Percentiles rank a stretch among this genome's conserved stretches.
Conservation (phyloP, 2,113 vertebrate genomes). For the Cygnus atratus region DNA sequence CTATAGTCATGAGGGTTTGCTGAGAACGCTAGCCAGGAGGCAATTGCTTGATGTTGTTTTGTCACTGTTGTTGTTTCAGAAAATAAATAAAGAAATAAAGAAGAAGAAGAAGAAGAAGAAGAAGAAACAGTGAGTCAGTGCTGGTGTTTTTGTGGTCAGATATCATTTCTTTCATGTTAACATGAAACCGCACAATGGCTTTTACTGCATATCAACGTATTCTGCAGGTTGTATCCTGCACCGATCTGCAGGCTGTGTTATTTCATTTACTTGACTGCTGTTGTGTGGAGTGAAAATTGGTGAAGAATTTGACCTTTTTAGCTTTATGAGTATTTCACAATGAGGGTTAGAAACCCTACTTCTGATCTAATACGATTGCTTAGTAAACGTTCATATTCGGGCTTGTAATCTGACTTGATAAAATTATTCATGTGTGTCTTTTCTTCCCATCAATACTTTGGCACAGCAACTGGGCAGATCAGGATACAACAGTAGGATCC, state of each 20-base stretch:
- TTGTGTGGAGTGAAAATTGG: neutral
- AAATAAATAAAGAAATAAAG: neutral
- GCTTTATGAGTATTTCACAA: neutral
- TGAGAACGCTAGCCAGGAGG: neutral
- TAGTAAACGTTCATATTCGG: neutral
- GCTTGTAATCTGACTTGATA: neutral
- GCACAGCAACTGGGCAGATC: neutral
- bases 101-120: neutral
- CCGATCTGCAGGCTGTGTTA: neutral
- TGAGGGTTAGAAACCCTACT: neutral
- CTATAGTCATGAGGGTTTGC: slow-evolving; percentile 30
- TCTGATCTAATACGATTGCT: neutral
- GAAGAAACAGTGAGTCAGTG: neutral
- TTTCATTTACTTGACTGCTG: slow-evolving; percentile 3
- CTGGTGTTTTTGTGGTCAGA: neutral
- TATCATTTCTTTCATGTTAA: slow-evolving; percentile 6
- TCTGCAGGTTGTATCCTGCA: neutral
- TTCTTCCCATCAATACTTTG: neutral
- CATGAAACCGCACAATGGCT: neutral
- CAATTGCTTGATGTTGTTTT: slow-evolving; percentile 19
- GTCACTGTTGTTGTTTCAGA: neutral
- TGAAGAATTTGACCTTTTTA: slow-evolving; percentile 33
- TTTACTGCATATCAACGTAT: neutral
- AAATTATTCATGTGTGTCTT: slow-evolving; percentile 2
- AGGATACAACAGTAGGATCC: neutral